Evolutionary conservation across 2,888 invertebrate species (phyloP).

Genomic region (Dryobotodes eremita): DNA sequence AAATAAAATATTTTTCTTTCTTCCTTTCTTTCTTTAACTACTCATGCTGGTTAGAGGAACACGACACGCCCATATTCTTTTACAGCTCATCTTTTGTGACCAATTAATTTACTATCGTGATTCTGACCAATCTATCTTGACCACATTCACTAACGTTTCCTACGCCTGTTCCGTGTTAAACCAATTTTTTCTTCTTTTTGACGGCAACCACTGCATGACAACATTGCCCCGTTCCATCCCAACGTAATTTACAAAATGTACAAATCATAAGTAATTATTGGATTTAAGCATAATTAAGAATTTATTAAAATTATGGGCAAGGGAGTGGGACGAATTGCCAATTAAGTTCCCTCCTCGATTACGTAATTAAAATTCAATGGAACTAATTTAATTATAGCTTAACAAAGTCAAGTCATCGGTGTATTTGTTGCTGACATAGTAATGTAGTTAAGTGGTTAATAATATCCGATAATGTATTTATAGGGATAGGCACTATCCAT

Average conservation of each 20-base stretch:
- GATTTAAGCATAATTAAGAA: not conserved
- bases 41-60: not conserved
- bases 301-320: not conserved
- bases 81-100: not conserved
- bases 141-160: not conserved
- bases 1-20: too few species aligned
- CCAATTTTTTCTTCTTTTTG: too few species aligned
- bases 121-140: not conserved
- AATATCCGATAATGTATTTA: not conserved
- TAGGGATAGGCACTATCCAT: not conserved
- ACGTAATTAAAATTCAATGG: conserved; percentile 12
- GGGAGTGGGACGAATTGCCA: not conserved
- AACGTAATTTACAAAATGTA: not conserved
- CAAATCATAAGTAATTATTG: not conserved
- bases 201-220: not conserved
- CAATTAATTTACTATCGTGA: not conserved
- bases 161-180: too few species aligned
- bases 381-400: conserved; percentile 39
- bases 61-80: not conserved
- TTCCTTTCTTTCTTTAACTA: too few species aligned
- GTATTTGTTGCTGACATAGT: conserved; percentile 10
- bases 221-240: not conserved
- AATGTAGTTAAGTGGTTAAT: not conserved
- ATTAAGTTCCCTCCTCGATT: not conserved
- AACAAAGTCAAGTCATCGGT: conserved; percentile 19